Percentiles rank a stretch among this genome's conserved stretches.
Evolutionary conservation across 2,113 vertebrate genomes (phyloP).

Genomic region (Chrysochloris asiatica): DNA sequence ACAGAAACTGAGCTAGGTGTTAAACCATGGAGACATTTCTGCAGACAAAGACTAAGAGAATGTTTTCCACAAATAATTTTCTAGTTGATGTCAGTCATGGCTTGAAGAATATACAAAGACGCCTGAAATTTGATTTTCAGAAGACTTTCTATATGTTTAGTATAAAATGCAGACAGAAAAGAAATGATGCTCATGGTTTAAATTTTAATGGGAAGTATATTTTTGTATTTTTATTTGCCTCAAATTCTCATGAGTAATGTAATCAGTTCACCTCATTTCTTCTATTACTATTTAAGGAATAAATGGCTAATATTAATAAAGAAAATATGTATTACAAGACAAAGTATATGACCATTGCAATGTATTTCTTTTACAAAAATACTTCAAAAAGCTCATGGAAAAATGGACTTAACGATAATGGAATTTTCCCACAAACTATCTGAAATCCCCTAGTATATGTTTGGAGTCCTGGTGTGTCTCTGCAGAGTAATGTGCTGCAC

Average conservation of each 20-base stretch:
- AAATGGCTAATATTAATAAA: not conserved
- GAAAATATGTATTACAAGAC: not conserved
- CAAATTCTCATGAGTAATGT: not conserved
- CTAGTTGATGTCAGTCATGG: not conserved
- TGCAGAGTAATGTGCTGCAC: no score
- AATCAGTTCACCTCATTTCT: not conserved
- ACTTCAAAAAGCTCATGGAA: no score
- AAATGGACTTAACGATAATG: no score
- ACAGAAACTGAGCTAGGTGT: not conserved
- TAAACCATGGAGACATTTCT: not conserved
- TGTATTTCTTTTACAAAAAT: no score
- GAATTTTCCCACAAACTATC: no score
- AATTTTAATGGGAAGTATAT: not conserved
- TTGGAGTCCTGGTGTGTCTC: no score
- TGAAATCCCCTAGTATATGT: not conserved
- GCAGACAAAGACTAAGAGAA: not conserved
- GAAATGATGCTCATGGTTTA: not conserved
- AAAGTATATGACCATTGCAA: not conserved
- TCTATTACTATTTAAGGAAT: not conserved
- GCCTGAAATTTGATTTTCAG: not conserved
- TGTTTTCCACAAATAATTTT: not conserved
- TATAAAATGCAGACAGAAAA: not conserved
- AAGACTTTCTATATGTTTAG: not conserved
- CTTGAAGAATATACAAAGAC: not conserved
- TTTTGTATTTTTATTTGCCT: not conserved